phyloP scores from a whole-genome alignment of 2,797 vertebrate genomes.

The Erpetoichthys calabaricus region DNA sequence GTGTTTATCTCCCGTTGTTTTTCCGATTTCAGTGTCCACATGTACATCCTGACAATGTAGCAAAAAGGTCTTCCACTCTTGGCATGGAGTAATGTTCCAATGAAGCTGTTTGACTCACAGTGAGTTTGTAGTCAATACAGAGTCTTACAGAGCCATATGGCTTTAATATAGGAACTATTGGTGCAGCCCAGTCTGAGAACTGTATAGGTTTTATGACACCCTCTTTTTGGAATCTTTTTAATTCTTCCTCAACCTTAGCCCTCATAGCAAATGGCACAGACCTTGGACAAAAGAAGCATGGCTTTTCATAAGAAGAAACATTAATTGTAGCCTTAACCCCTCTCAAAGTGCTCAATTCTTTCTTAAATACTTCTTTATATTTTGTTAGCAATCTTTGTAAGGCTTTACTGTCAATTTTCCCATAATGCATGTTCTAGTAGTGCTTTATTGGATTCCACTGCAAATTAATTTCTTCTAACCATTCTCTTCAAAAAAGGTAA shows the following conservation, averaged over 20 bases:
- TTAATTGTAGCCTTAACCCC: neutral
- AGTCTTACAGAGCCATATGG: neutral
- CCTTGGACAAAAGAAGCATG: neutral
- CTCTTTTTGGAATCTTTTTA: neutral
- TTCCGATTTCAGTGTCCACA: too few species aligned
- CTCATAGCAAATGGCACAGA: neutral
- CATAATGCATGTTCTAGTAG: neutral
- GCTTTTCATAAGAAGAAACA: neutral
- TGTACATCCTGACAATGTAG: neutral
- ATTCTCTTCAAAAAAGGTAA: constrained; percentile 1
- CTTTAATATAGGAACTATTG: neutral
- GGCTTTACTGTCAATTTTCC: neutral
- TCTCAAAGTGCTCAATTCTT: neutral
- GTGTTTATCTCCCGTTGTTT: constrained; percentile 11
- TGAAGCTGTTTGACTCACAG: neutral
- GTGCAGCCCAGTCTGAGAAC: neutral
- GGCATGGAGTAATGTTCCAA: neutral
- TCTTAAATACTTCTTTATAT: neutral
- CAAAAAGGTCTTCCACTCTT: neutral
- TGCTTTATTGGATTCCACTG: neutral
- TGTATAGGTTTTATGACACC: neutral
- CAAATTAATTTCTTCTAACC: neutral
- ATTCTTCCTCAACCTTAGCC: neutral
- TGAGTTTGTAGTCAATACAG: neutral
- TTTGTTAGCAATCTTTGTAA: neutral